A percentile compares a stretch with the other conserved stretches of the same genome.
Conservation (phyloP, 2,797 vertebrate genomes). For the Cossypha heuglini region DNA sequence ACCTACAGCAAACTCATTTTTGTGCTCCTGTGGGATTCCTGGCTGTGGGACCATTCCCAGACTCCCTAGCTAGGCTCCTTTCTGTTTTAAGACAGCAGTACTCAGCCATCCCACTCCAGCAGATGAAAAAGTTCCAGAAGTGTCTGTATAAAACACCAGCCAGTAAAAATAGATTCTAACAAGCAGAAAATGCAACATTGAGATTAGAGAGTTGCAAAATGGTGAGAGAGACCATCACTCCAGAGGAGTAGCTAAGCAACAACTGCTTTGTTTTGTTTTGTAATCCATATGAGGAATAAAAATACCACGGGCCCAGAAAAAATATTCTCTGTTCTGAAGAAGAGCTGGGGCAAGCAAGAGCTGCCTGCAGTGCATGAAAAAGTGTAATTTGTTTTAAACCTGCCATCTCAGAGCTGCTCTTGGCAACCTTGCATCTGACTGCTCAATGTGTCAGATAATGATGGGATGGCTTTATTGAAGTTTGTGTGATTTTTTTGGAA, state of each 20-base stretch:
- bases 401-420: background rate
- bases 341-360: background rate
- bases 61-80: background rate
- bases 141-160: background rate
- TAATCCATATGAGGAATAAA: slow-evolving; percentile 59
- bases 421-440: background rate
- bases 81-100: background rate
- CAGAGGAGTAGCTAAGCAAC: slow-evolving; percentile 58
- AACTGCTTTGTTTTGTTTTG: slow-evolving; percentile 54
- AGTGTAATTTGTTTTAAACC: background rate
- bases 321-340: background rate
- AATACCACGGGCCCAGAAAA: slow-evolving; percentile 40
- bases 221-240: slow-evolving; percentile 19
- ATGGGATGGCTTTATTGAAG: background rate
- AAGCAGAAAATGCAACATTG: background rate
- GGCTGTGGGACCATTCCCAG: background rate
- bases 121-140: slow-evolving; percentile 5
- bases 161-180: slow-evolving; percentile 42
- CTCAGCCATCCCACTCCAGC: background rate
- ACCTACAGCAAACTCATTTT: background rate
- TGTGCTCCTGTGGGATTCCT: background rate
- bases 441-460: background rate
- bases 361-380: background rate
- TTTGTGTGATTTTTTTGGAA: background rate
- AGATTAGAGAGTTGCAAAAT: slow-evolving; percentile 53